Conservation (phyloP, 2,113 vertebrate species). For the Boulengeromyrus knoepffleri region DNA sequence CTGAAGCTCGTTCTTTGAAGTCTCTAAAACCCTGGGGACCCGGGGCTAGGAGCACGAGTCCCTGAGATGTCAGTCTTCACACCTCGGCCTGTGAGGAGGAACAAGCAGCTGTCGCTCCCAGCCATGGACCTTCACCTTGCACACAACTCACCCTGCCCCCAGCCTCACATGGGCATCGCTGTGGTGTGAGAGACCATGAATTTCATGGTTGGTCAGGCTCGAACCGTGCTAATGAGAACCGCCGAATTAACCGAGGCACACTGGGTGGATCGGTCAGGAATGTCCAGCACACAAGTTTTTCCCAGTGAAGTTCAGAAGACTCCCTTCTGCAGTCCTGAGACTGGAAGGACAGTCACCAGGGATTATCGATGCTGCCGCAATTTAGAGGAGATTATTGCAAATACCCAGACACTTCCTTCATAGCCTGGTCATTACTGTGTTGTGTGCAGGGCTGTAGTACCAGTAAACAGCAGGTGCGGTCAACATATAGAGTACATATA, state of each 20-base stretch:
- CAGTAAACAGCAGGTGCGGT: background rate
- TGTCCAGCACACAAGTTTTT: background rate
- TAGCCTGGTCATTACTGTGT: background rate
- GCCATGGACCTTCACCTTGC: background rate
- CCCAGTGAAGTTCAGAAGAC: background rate
- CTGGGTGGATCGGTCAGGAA: background rate
- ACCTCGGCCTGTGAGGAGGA: background rate
- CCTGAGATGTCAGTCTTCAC: slow-evolving; percentile 39
- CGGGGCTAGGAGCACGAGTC: slow-evolving; percentile 28
- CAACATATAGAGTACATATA: background rate
- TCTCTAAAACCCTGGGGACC: slow-evolving; percentile 33
- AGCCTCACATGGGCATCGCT: background rate
- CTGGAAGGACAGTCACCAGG: background rate
- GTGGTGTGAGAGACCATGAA: background rate
- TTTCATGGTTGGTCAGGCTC: background rate
- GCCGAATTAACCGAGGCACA: background rate
- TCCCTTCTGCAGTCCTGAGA: background rate
- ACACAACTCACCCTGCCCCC: background rate
- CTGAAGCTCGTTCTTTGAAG: background rate
- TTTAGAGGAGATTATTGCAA: background rate
- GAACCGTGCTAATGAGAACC: background rate
- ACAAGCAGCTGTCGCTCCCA: background rate
- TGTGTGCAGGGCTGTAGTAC: background rate
- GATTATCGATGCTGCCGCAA: background rate
- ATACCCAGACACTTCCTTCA: background rate